phyloP scores from a whole-genome alignment of 2,113 vertebrate genomes.

The Lepisosteus oculatus region DNA sequence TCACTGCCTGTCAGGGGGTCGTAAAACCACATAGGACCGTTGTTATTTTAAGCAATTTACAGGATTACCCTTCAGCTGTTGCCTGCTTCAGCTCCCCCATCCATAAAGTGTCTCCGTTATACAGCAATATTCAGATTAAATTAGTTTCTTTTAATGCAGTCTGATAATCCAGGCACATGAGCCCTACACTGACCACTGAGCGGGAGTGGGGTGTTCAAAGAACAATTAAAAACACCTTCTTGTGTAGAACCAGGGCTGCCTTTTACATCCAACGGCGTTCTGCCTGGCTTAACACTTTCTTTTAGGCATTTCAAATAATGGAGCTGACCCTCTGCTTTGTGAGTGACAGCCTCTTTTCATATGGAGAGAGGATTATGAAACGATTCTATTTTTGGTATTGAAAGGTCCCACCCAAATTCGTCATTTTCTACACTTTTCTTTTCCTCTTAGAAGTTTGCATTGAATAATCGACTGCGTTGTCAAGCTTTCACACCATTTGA shows the following conservation, averaged over 20 bases:
- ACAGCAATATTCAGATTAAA: slow-evolving; percentile 55
- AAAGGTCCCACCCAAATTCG: slow-evolving; percentile 54
- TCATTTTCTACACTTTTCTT: slow-evolving; percentile 44
- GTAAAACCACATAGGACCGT: slow-evolving; percentile 43
- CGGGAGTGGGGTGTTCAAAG: slow-evolving; percentile 34
- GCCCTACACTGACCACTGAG: slow-evolving; percentile 39
- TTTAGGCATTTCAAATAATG: slow-evolving; percentile 36
- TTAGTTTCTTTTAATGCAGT: slow-evolving; percentile 48
- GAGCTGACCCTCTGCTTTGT: slow-evolving; percentile 46
- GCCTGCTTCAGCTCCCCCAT: slow-evolving; percentile 32
- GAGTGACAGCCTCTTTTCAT: slow-evolving; percentile 36
- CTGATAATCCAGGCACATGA: slow-evolving; percentile 58
- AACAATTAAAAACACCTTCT: slow-evolving; percentile 51
- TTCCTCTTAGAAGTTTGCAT: slow-evolving; percentile 22
- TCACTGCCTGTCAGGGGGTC: slow-evolving; percentile 66
- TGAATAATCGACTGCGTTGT: too few relatives aligned
- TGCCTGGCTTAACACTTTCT: slow-evolving; percentile 49
- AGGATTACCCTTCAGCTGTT: slow-evolving; percentile 50
- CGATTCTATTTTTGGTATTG: slow-evolving; percentile 47
- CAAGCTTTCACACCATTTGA: too few relatives aligned
- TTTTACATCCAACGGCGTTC: slow-evolving; percentile 37
- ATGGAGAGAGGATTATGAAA: slow-evolving; percentile 47
- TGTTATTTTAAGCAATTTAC: slow-evolving; percentile 60
- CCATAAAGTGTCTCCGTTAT: slow-evolving; percentile 37
- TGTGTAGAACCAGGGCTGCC: slow-evolving; percentile 40